Conservation (phyloP, 2,113 vertebrate genomes). For the Zosterops borbonicus region DNA sequence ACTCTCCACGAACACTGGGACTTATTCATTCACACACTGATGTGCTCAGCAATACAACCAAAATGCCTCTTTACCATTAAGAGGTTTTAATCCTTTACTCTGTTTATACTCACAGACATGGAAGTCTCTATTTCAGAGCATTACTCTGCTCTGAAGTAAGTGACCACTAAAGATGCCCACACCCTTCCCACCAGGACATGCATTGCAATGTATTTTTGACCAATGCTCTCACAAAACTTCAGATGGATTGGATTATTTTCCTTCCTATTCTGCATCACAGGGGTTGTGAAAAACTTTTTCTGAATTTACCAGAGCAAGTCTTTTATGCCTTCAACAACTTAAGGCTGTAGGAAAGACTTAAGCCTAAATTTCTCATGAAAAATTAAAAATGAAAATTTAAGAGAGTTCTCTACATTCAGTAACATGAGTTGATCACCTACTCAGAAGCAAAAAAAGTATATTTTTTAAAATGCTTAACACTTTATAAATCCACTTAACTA, state of each 20-base stretch:
- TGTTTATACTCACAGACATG: not conserved
- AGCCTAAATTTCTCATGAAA: not conserved
- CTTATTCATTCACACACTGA: fast-evolving
- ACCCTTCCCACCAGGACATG: not conserved
- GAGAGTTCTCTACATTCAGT: not conserved
- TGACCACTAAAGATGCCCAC: not conserved
- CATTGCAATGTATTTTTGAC: not conserved
- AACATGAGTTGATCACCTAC: not conserved
- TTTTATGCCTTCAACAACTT: not conserved
- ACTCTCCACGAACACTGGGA: not conserved
- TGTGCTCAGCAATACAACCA: not conserved
- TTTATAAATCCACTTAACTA: not conserved
- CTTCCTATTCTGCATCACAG: not conserved
- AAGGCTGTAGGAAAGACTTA: not conserved
- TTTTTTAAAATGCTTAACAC: not conserved
- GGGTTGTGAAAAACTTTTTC: not conserved
- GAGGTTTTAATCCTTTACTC: not conserved
- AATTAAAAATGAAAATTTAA: not conserved
- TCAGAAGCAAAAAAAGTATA: not conserved
- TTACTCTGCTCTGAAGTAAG: not conserved
- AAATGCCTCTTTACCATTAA: not conserved
- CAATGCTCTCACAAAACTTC: not conserved
- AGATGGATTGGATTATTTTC: not conserved
- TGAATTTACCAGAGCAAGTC: not conserved
- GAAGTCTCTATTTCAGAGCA: not conserved